Evolutionary conservation across 2,797 vertebrate genomes (phyloP).

Genomic region (Spinus olivaceus): DNA sequence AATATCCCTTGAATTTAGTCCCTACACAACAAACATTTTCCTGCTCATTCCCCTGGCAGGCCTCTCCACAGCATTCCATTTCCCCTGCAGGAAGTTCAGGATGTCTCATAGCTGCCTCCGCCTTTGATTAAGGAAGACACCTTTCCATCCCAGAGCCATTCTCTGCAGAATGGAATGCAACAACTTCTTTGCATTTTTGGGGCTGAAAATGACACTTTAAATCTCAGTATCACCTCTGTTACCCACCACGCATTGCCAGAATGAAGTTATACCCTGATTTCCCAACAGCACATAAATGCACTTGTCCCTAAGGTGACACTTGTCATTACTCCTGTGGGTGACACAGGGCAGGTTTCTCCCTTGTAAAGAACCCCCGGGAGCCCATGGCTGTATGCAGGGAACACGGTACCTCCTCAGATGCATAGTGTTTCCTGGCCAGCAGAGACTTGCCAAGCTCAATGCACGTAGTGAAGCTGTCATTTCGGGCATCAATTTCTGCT

Average conservation of each 20-base stretch:
- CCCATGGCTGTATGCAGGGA: not conserved
- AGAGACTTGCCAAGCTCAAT: slow-evolving; percentile 96
- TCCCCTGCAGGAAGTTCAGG: not conserved
- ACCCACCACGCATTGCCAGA: not conserved
- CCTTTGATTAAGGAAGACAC: not conserved
- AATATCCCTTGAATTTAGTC: not conserved
- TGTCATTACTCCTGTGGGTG: not conserved
- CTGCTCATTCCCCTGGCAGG: not conserved
- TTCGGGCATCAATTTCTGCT: slow-evolving; percentile 95
- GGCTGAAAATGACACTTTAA: not conserved
- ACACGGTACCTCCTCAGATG: slow-evolving; percentile 86
- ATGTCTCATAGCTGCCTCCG: not conserved
- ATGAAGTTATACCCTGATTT: not conserved
- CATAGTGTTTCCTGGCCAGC: slow-evolving; percentile 92
- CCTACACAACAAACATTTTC: not conserved
- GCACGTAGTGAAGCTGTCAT: slow-evolving; percentile 93
- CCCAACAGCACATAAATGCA: not conserved
- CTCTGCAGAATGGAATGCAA: not conserved
- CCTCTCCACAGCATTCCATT: not conserved
- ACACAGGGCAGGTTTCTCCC: not conserved
- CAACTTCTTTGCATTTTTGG: not conserved
- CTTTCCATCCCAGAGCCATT: not conserved
- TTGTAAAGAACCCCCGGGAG: not conserved
- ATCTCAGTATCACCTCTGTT: not conserved
- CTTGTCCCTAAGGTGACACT: not conserved